Evolutionary conservation across 2,113 vertebrate species (phyloP), one percentile per base, ranked within the genome.

Genomic region (Neomonachus schauinslandi): DNA sequence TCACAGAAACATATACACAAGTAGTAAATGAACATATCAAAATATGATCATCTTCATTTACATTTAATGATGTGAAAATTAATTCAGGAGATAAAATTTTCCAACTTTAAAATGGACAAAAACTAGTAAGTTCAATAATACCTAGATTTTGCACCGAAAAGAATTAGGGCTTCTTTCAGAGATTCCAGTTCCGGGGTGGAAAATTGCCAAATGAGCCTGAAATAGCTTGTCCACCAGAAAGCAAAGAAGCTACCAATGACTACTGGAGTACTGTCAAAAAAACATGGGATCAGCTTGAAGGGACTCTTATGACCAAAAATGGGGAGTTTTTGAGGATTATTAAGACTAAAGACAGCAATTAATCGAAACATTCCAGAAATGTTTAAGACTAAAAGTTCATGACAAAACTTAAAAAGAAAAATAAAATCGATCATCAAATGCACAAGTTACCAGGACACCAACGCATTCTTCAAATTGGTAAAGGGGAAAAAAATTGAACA

Each of bases 1-100:
- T 94, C 53, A 86, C 7, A 80, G 90, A 95, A 80, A 89, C 1
- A 82, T 13, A 89, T 33, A 63, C 15, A 92, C 57, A 71, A 96
- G 51, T 5, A 76, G 59, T 51, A 76, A 74, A 59, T 2, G 49
- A 87, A 83, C 22, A 57, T 28, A 76, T 33, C 21, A 46, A 79
- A 92, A 92, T 31, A 89, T 9, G 13, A 89, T 18, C 49, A n/a
- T 51, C 16, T 14, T 80, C 33, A 22, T n/a, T 86, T 28, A 85
- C 33, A 83, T 24, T 76, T 84, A 86, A 63, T 55, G 28, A 55
- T 24, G 15, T 79, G 13, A 49, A 69, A 59, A 85, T 55, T 90
- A 91, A 85, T n/a, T 83, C 53, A 39, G 4, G 14, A 67, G 7
- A 31, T 39, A 74, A 89, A 28, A 69, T 53, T 67, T 74, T 76